Conservation (phyloP, 1,140 invertebrate species). For the Rhizoglyphus robini region DNA sequence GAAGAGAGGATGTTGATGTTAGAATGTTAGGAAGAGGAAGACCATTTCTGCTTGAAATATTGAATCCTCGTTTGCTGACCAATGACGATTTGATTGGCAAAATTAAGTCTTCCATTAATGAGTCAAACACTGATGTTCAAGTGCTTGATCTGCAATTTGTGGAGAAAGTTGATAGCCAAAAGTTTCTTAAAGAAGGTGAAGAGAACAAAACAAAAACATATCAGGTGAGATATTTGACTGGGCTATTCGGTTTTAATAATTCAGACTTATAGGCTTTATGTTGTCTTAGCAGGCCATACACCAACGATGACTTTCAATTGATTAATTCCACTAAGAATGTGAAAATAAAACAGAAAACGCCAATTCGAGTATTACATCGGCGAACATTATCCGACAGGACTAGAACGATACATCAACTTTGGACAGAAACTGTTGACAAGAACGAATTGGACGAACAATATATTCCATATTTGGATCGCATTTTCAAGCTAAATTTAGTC, state of each 20-base stretch:
- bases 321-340: slow-evolving; percentile 33
- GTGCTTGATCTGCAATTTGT: slow-evolving; percentile 51
- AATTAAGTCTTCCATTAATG: slow-evolving; percentile 25
- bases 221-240: slow-evolving; percentile 28
- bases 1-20: slow-evolving; percentile 88
- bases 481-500: slow-evolving; percentile 52
- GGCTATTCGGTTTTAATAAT: not conserved
- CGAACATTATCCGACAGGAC: slow-evolving; percentile 24
- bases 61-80: slow-evolving; percentile 42
- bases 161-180: slow-evolving; percentile 38
- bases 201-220: slow-evolving; percentile 71
- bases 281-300: slow-evolving; percentile 35
- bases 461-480: slow-evolving; percentile 25
- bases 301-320: slow-evolving; percentile 37
- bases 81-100: slow-evolving; percentile 31
- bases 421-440: not conserved
- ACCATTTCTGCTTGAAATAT: slow-evolving; percentile 69
- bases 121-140: slow-evolving; percentile 36
- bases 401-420: slow-evolving; percentile 19
- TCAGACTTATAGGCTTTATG: slow-evolving; percentile 46
- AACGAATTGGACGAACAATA: not conserved
- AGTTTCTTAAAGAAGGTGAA: slow-evolving; percentile 66
- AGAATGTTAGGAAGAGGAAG: slow-evolving; percentile 44
- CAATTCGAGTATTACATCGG: slow-evolving; percentile 60
- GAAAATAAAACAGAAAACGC: slow-evolving; percentile 29